phyloP scores from a whole-genome alignment of 1,140 invertebrate species.

The Achatina immaculata region DNA sequence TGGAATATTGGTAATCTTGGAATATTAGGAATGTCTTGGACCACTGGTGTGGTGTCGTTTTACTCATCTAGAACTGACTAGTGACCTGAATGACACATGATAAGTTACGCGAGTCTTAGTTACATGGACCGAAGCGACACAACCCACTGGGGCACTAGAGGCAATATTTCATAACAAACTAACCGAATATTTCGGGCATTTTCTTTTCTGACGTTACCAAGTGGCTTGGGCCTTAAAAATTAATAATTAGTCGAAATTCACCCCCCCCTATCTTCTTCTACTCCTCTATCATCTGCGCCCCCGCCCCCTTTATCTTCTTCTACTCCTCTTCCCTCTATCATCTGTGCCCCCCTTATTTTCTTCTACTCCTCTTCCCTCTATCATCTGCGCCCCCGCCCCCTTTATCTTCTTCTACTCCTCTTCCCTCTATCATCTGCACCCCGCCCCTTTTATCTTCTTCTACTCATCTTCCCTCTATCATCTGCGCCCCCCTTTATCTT shows the following conservation, averaged over 20 bases:
- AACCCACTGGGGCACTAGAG: no score
- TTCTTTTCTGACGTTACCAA: no score
- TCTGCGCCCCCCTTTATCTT: not conserved
- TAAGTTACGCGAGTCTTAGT: no score
- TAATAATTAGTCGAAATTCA: no score
- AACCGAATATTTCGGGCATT: not conserved
- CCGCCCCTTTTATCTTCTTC: not conserved
- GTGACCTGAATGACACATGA: no score
- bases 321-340: not conserved
- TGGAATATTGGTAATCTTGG: no score
- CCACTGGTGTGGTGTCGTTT: no score
- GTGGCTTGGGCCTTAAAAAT: no score
- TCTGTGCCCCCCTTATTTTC: not conserved
- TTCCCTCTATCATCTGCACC: not conserved
- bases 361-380: not conserved
- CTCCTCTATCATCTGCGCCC: not conserved
- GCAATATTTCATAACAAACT: not conserved
- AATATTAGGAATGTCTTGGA: no score
- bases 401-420: not conserved
- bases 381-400: not conserved
- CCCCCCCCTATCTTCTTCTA: not conserved
- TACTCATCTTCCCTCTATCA: not conserved
- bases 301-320: not conserved
- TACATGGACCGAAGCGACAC: no score
- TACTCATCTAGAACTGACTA: no score